Percentiles rank a stretch among this genome's conserved stretches.
Conservation (phyloP, 2,888 invertebrate genomes). For the Acleris cristana region DNA sequence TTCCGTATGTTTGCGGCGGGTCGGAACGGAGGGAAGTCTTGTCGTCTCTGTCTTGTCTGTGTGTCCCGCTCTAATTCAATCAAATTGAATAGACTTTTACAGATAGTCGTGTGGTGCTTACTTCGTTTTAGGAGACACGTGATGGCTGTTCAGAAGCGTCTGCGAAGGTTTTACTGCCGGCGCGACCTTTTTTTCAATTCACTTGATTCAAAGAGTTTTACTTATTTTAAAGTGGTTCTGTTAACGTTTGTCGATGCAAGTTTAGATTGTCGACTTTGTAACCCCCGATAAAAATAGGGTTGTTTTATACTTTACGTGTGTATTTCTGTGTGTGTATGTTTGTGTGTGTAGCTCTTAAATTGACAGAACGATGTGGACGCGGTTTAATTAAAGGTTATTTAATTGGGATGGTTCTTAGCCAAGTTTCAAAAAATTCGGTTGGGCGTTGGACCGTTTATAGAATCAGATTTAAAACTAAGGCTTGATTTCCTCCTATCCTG, state of each 20-base stretch:
- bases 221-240: conserved; percentile 1
- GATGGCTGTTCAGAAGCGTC: conserved; percentile 21
- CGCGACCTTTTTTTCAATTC: conserved; percentile 31
- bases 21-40: not conserved
- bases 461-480: too few relatives aligned
- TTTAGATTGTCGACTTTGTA: not conserved
- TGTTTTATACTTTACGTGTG: too few relatives aligned
- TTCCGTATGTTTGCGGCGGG: conserved; percentile 1
- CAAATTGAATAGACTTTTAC: conserved; percentile 26
- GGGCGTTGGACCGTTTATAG: too few relatives aligned
- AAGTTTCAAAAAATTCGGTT: too few relatives aligned
- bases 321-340: too few relatives aligned
- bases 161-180: conserved; percentile 27
- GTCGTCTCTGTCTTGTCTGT: conserved; percentile 10
- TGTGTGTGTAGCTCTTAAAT: too few relatives aligned
- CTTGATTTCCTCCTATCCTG: too few relatives aligned
- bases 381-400: too few relatives aligned
- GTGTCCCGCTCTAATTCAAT: conserved; percentile 34
- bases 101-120: conserved; percentile 23
- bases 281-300: not conserved
- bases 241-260: not conserved
- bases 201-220: conserved; percentile 1
- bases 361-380: too few relatives aligned
- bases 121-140: conserved; percentile 14
- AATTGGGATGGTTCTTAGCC: too few relatives aligned